These are phyloP conservation scores for Mixornis gularis DNA, from an alignment of 2,113 vertebrate species.

Conservation along the genomic window DNA sequence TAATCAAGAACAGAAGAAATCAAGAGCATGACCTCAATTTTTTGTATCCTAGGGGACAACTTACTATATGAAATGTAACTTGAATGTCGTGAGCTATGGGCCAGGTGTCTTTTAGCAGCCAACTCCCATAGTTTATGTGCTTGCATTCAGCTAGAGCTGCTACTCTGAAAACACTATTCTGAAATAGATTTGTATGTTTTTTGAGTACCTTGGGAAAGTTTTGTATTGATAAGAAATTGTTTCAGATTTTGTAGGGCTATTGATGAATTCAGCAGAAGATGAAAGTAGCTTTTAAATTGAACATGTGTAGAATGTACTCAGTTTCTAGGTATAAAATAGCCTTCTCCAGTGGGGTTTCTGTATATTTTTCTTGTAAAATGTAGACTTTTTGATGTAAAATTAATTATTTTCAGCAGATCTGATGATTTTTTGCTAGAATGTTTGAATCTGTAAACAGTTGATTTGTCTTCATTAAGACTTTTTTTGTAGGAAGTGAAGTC, in stretches of 20 bases:
- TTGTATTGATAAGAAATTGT: not conserved
- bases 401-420: not conserved
- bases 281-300: not conserved
- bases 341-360: not conserved
- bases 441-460: not conserved
- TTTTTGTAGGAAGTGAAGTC: not conserved
- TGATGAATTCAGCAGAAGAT: not conserved
- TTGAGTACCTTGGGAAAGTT: not conserved
- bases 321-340: not conserved
- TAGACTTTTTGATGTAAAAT: not conserved
- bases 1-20: not conserved
- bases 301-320: not conserved
- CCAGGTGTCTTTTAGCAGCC: not conserved
- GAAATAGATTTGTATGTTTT: not conserved
- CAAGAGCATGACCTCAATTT: not conserved
- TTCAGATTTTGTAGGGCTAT: not conserved
- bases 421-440: not conserved
- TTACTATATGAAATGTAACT: not conserved
- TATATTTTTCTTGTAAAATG: not conserved
- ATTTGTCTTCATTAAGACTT: not conserved
- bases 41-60: not conserved
- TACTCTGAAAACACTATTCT: not conserved
- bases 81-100: not conserved
- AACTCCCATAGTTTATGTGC: not conserved
- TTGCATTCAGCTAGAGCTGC: not conserved